Evolutionary conservation across 2,113 vertebrate species (phyloP).

Genomic region (Aldabrachelys gigantea): DNA sequence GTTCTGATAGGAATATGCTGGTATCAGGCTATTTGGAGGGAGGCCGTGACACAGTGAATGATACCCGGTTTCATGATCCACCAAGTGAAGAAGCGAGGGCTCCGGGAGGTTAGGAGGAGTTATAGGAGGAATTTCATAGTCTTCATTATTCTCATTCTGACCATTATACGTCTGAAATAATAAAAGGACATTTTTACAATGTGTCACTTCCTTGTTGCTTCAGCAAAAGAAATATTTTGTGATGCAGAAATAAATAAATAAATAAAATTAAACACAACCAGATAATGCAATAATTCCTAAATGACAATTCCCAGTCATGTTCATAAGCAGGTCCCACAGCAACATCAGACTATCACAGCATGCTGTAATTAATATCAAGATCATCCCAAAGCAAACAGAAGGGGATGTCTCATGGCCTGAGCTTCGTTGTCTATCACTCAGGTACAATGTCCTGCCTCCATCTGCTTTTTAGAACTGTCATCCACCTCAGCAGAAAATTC

Average conservation of each 20-base stretch:
- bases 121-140: conserved; percentile 99
- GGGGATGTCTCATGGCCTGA: neutral
- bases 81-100: conserved; percentile 93
- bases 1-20: conserved; percentile 93
- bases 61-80: conserved; percentile 95
- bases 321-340: neutral
- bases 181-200: neutral
- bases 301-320: neutral
- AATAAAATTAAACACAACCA: neutral
- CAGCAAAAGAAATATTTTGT: neutral
- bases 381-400: neutral
- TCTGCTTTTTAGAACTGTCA: neutral
- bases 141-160: conserved; percentile 90
- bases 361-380: neutral
- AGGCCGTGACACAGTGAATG: conserved; percentile 94
- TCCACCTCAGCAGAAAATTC: neutral
- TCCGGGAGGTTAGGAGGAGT: conserved; percentile 97
- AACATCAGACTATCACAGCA: neutral
- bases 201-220: neutral
- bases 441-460: neutral
- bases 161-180: conserved; percentile 87
- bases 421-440: neutral
- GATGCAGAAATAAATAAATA: no score
- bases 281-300: neutral
- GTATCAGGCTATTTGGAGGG: conserved; percentile 93